Evolutionary conservation across 1,140 invertebrate species (phyloP).

Genomic region (Neodiprion pinetum): DNA sequence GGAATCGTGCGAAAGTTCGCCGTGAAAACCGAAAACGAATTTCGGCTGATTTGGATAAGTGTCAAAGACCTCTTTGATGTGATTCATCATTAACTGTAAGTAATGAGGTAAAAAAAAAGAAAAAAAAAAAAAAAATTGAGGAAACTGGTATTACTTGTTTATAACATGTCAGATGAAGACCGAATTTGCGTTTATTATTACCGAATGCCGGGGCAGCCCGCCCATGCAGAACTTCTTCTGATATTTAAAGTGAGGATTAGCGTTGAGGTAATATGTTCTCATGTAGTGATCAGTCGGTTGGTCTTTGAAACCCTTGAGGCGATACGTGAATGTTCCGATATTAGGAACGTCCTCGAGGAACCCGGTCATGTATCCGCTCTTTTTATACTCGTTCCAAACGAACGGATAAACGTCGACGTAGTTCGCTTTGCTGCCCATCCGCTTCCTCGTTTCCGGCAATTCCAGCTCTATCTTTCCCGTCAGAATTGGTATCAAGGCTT

Average conservation of each 20-base stretch:
- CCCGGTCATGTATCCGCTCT: slow-evolving; percentile 75
- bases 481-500: slow-evolving; percentile 89
- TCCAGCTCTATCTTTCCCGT: slow-evolving; percentile 90
- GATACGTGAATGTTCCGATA: slow-evolving; percentile 89
- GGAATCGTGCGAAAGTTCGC: slow-evolving; percentile 88
- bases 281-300: slow-evolving; percentile 93
- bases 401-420: slow-evolving; percentile 83
- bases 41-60: slow-evolving; percentile 73
- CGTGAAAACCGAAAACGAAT: slow-evolving; percentile 88
- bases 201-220: slow-evolving; percentile 78
- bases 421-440: slow-evolving; percentile 69
- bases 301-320: slow-evolving; percentile 84
- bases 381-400: slow-evolving; percentile 79
- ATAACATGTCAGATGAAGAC: background rate
- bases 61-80: slow-evolving; percentile 68
- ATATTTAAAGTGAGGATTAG: slow-evolving; percentile 61
- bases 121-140: slow-evolving; percentile 25
- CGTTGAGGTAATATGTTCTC: slow-evolving; percentile 77
- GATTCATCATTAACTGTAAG: slow-evolving; percentile 70
- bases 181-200: slow-evolving; percentile 46
- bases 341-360: slow-evolving; percentile 88
- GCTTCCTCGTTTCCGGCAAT: slow-evolving; percentile 83
- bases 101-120: slow-evolving; percentile 23
- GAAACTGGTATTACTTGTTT: background rate
- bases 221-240: slow-evolving; percentile 78